Evolutionary conservation across 2,888 invertebrate species (phyloP).

Genomic region (Cremastobaeus sp.): DNA sequence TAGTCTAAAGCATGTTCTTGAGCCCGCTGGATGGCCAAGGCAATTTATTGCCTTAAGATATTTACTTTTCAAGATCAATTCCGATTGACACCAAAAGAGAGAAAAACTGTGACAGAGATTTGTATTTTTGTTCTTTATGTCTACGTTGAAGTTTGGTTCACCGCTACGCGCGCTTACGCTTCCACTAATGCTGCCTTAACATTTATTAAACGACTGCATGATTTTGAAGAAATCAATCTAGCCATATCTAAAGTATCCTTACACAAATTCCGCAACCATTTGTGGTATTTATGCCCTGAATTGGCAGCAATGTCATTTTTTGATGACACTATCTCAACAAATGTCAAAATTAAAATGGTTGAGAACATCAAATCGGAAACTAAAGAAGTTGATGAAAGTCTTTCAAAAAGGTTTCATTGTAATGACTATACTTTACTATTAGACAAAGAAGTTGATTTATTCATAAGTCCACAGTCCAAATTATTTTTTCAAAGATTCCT

Average conservation of each 20-base stretch:
- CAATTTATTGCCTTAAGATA: neutral
- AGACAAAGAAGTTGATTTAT: slow-evolving; percentile 28
- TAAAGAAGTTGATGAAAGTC: neutral
- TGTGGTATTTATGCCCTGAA: no score
- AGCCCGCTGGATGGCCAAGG: slow-evolving; percentile 1
- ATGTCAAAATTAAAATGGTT: no score
- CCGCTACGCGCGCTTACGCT: neutral
- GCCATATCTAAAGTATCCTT: neutral
- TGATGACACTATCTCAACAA: no score
- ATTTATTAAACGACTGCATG: slow-evolving; percentile 6
- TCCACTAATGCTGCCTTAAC: neutral
- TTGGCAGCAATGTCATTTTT: no score
- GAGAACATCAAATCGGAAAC: neutral
- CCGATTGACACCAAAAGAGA: neutral
- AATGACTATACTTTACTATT: neutral
- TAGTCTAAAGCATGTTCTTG: neutral
- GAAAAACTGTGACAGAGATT: neutral
- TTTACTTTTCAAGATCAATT: neutral
- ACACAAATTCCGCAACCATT: neutral
- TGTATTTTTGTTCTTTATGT: neutral
- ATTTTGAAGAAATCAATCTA: slow-evolving; percentile 1
- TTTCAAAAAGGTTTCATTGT: neutral
- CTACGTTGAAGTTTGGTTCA: neutral
- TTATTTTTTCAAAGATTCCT: slow-evolving; percentile 39
- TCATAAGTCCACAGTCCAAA: slow-evolving; percentile 17